phyloP scores from a whole-genome alignment of 2,888 invertebrate species.

The Apodemia hepburni region DNA sequence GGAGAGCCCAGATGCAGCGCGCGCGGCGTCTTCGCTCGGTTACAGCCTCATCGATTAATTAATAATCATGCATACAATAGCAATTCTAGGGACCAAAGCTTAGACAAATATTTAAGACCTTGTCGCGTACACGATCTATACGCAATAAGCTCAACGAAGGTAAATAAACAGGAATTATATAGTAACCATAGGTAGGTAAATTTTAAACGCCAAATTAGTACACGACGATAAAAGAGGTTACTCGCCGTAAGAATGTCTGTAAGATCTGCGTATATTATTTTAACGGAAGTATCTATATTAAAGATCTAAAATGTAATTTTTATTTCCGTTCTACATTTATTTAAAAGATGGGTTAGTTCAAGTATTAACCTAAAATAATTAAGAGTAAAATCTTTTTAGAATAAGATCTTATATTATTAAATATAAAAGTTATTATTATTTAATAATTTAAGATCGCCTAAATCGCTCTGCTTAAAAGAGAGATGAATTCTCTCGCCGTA shows the following conservation, averaged over 20 bases:
- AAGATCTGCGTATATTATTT: neutral
- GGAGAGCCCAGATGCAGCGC: conserved; percentile 63
- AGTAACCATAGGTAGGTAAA: conserved; percentile 27
- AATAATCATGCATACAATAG: conserved; percentile 65
- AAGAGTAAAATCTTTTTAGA: neutral
- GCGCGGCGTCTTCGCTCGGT: conserved; percentile 59
- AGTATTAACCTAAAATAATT: neutral
- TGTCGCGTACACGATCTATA: conserved; percentile 51
- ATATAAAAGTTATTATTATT: neutral
- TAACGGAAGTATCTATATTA: neutral
- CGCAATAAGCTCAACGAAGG: conserved; percentile 57
- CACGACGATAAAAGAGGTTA: conserved; percentile 3
- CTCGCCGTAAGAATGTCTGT: neutral
- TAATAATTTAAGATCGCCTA: neutral
- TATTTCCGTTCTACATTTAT: too few relatives aligned
- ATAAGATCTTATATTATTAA: too few relatives aligned
- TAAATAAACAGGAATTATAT: conserved; percentile 34
- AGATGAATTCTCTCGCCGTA: too few relatives aligned
- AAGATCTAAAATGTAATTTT: neutral
- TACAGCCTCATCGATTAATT: conserved; percentile 43
- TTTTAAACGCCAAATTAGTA: conserved; percentile 18
- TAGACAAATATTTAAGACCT: conserved; percentile 75
- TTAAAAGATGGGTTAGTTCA: neutral
- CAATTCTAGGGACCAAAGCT: conserved; percentile 79
- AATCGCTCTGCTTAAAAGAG: too few relatives aligned